Percentiles rank a stretch among this genome's conserved stretches.
phyloP scores from a whole-genome alignment of 2,113 vertebrate species.

The Ariopsis seemanni region DNA sequence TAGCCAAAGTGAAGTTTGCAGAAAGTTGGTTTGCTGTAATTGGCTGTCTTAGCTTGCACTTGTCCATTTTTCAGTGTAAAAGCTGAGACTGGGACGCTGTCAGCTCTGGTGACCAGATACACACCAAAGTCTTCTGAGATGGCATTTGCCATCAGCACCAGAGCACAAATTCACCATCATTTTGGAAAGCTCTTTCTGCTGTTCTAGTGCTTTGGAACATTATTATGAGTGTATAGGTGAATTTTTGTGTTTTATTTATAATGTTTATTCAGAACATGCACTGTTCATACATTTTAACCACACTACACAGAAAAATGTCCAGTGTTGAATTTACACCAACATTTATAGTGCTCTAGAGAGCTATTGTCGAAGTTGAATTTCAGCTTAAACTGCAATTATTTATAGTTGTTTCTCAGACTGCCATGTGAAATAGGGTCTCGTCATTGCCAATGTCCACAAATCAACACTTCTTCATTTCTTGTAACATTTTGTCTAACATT shows the following conservation, averaged over 20 bases:
- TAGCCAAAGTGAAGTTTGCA: slow-evolving; percentile 21
- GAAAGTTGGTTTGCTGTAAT: slow-evolving; percentile 23
- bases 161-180: slow-evolving; percentile 56
- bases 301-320: neutral
- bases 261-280: neutral
- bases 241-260: neutral
- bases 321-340: neutral
- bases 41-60: neutral
- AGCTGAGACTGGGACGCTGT: slow-evolving; percentile 47
- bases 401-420: neutral
- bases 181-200: slow-evolving; percentile 15
- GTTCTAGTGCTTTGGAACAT: slow-evolving; percentile 1
- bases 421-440: neutral
- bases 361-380: neutral
- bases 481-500: neutral
- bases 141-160: slow-evolving; percentile 63
- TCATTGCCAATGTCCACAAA: neutral
- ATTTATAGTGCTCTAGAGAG: neutral
- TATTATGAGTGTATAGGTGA: neutral
- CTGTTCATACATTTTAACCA: neutral
- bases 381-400: neutral
- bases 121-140: slow-evolving; percentile 56
- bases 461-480: neutral
- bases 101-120: slow-evolving; percentile 39
- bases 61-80: slow-evolving; percentile 32